Conservation (phyloP, 2,797 vertebrate species). For the Danio jaintianensis region DNA sequence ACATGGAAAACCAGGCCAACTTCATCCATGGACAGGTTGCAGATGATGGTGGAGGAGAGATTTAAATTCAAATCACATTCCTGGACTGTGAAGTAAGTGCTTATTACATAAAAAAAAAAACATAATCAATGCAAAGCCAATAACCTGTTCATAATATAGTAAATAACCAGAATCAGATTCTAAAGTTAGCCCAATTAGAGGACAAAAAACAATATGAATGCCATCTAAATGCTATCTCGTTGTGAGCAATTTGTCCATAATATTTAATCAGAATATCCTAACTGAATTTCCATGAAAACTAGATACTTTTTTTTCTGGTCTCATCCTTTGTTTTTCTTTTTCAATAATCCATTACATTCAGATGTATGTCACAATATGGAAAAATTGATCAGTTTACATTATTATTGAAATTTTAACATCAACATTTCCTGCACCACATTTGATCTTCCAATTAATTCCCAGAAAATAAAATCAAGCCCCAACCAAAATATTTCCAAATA, state of each 20-base stretch:
- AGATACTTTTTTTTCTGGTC: not conserved
- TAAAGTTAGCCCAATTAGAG: too few species aligned
- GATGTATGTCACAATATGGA: not conserved
- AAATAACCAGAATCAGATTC: too few species aligned
- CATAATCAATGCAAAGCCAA: not conserved
- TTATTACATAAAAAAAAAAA: not conserved
- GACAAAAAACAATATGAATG: too few species aligned
- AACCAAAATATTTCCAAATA: not conserved
- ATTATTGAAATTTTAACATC: not conserved
- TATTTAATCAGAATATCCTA: too few species aligned
- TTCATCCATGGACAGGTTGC: not conserved
- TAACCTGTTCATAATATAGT: not conserved
- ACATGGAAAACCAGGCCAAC: not conserved
- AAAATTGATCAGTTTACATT: not conserved
- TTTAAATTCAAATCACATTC: not conserved
- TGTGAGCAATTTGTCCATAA: too few species aligned
- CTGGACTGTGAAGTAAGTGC: not conserved
- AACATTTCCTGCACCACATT: not conserved
- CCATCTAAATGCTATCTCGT: too few species aligned
- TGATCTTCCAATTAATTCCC: not conserved
- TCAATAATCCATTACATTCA: not conserved
- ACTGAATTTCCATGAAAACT: too few species aligned
- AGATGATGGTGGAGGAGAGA: not conserved
- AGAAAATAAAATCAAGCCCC: not conserved
- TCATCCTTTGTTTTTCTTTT: not conserved